Percentiles rank a stretch among this genome's conserved stretches.
Evolutionary conservation across 2,113 vertebrate species (phyloP).

Genomic region (Otolemur garnettii): DNA sequence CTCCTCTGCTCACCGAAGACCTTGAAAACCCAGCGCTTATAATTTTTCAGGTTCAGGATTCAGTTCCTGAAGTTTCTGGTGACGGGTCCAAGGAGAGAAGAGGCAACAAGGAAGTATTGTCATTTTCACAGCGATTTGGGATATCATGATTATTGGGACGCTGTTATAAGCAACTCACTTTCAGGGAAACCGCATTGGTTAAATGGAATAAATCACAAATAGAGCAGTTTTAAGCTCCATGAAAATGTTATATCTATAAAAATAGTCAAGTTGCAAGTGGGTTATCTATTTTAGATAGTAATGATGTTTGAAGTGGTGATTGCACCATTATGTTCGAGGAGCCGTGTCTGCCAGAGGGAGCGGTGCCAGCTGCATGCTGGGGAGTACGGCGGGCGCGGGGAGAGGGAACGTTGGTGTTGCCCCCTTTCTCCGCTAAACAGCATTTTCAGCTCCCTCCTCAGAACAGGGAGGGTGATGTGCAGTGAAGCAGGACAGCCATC

Average conservation of each 20-base stretch:
- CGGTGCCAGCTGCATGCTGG: constrained; percentile 68
- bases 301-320: constrained; percentile 80
- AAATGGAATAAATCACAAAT: constrained; percentile 73
- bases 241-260: constrained; percentile 75
- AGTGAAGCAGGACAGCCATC: not conserved
- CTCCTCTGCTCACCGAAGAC: constrained; percentile 7
- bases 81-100: constrained; percentile 3
- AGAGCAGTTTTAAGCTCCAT: constrained; percentile 67
- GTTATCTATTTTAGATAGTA: constrained; percentile 83
- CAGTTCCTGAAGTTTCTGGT: constrained; percentile 50
- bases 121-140: constrained; percentile 49
- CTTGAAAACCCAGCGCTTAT: not conserved
- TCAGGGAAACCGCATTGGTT: constrained; percentile 49
- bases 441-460: constrained; percentile 45
- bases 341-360: constrained; percentile 67
- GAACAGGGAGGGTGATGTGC: not conserved
- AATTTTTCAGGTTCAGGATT: constrained; percentile 45
- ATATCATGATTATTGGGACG: constrained; percentile 32
- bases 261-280: constrained; percentile 80
- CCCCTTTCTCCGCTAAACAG: constrained; percentile 62
- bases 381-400: not conserved
- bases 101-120: not conserved
- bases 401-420: constrained; percentile 60
- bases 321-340: constrained; percentile 76
- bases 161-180: not conserved